Evolutionary conservation across 2,113 vertebrate species (phyloP).

Genomic region (Spea multiplicata): DNA sequence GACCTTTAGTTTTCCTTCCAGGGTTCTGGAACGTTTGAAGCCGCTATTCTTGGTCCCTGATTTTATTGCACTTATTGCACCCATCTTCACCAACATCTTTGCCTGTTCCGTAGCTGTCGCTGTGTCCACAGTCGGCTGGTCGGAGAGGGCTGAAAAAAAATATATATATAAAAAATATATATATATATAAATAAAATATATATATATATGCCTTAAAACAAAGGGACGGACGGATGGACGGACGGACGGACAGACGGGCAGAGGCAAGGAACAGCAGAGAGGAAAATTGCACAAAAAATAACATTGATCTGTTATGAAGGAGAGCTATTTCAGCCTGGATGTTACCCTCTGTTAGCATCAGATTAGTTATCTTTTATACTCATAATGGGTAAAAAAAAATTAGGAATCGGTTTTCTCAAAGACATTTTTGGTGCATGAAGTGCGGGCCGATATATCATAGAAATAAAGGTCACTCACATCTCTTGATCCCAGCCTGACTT

Average conservation of each 20-base stretch:
- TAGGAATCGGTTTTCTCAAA: too few species aligned
- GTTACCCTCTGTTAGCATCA: too few species aligned
- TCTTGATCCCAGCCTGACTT: conserved; percentile 83
- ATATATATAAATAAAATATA: background rate
- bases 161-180: too few species aligned
- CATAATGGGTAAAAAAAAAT: background rate
- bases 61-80: conserved; percentile 90
- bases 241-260: background rate
- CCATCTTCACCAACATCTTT: conserved; percentile 89
- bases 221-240: background rate
- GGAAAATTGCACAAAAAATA: background rate
- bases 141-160: conserved; percentile 75
- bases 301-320: too few species aligned
- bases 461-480: conserved; percentile 68
- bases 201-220: background rate
- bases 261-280: too few species aligned
- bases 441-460: too few species aligned
- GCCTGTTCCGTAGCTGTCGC: conserved; percentile 89
- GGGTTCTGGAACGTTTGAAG: conserved; percentile 86
- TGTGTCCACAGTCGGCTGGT: conserved; percentile 87
- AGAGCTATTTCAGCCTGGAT: too few species aligned
- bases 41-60: conserved; percentile 91
- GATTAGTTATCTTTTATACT: too few species aligned
- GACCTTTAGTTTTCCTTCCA: conserved; percentile 89
- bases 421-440: too few species aligned